These are phyloP conservation scores for Thalpophila matura DNA, from an alignment of 2,888 invertebrate genomes.

Conservation along the genomic window DNA sequence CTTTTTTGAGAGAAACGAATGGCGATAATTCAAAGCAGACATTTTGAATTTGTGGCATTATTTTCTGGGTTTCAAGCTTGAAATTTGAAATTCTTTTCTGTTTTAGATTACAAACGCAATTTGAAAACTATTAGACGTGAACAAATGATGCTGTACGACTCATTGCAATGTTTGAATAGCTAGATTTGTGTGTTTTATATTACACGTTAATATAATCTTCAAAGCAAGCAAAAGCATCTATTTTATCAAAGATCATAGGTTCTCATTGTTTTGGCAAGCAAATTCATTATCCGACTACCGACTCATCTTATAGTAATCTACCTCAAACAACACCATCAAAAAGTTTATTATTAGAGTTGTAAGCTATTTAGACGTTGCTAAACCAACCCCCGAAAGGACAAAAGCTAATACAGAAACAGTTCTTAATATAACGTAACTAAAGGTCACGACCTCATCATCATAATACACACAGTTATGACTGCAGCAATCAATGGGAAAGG, in stretches of 20 bases:
- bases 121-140: background rate
- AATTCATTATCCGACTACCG: background rate
- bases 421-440: background rate
- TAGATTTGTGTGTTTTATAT: background rate
- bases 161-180: background rate
- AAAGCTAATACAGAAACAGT: background rate
- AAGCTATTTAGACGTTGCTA: background rate
- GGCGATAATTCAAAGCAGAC: conserved; percentile 42
- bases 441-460: conserved; percentile 44
- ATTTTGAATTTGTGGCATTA: conserved; percentile 45
- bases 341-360: background rate
- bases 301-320: background rate
- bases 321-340: background rate
- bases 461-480: conserved; percentile 41
- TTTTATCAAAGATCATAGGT: too few species aligned
- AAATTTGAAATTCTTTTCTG: conserved; percentile 26
- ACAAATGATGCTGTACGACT: background rate
- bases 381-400: background rate
- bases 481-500: conserved; percentile 66
- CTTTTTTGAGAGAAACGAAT: conserved; percentile 38
- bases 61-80: conserved; percentile 32
- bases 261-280: too few species aligned
- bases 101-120: conserved; percentile 13
- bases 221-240: too few species aligned
- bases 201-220: too few species aligned